phyloP scores from a whole-genome alignment of 1,140 invertebrate species.

The Drosophila ficusphila region DNA sequence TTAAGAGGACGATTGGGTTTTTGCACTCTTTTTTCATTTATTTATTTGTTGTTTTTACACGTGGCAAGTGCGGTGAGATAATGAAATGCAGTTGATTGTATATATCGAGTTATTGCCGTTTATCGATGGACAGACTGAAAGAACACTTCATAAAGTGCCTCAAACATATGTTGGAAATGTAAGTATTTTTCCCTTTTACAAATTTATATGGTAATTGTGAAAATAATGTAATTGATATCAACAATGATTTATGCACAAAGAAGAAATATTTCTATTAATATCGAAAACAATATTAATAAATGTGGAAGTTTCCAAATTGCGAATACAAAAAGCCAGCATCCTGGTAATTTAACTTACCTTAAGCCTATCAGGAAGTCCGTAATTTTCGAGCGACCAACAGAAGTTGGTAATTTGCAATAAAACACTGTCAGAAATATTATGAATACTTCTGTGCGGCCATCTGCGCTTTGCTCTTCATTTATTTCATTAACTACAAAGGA shows the following conservation, averaged over 20 bases:
- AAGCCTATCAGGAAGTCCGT: constrained; percentile 9
- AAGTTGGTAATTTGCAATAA: constrained; percentile 55
- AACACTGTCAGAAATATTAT: constrained; percentile 49
- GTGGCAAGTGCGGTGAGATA: constrained; percentile 35
- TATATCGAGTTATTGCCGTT: constrained; percentile 24
- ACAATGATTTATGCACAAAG: not conserved
- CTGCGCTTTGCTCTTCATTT: constrained; percentile 66
- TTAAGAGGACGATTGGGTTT: constrained; percentile 51
- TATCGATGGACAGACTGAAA: constrained; percentile 4
- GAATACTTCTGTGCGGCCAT: constrained; percentile 41
- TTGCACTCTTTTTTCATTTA: constrained; percentile 18
- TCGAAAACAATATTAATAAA: not conserved
- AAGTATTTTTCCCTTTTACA: not conserved
- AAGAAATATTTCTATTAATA: not conserved
- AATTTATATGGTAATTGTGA: not conserved
- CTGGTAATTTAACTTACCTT: constrained; percentile 3
- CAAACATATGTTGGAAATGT: constrained; percentile 14
- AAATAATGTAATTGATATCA: constrained; percentile 2
- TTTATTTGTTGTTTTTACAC: constrained; percentile 27
- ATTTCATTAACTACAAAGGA: constrained; percentile 69
- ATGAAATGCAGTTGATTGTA: constrained; percentile 37
- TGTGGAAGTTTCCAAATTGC: not conserved
- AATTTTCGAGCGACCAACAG: constrained; percentile 1
- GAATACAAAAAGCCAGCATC: not conserved
- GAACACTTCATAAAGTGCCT: constrained; percentile 17